Evolutionary conservation across 23 tunicate genomes (phyloP), one percentile per base, ranked within the genome.

Genomic region (Clavelina lepadiformis): DNA sequence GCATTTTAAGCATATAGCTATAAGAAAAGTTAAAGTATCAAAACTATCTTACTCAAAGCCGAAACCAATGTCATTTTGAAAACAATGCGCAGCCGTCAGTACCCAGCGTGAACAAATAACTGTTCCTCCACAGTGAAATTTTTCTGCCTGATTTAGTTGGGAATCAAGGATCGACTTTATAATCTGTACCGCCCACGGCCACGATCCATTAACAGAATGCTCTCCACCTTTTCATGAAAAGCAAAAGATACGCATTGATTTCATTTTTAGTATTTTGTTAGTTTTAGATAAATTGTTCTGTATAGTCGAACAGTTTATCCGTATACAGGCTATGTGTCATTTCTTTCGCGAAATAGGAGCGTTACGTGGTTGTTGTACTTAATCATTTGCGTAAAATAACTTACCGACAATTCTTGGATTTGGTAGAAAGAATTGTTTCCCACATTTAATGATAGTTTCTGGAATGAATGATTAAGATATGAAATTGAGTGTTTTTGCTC

Each of bases 61-160:
- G 22, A 66, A 46, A 3, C 6, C n/a, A n/a, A 11, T 58, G 6
- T 52, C 64, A 29, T 37, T 38, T 33, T 71, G 63, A 53, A 89
- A 89, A 51, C 97, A 89, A 65, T 89, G 97, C 27, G 97, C 82
- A 5, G 97, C 97, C 5, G 97, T 81, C 4, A 89, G 41, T 33
- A 89, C 54, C 97, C 97, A 89, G 22, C 50, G 74, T 13, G 56
- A 29, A 53, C 97, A 89, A 3, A 89, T 70, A 38, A 89, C 38
- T 6, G 97, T 75, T 51, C 97, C 97, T 0, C 97, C 85, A 51
- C 97, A 89, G 20, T 73, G 75, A 28, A 70, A 46, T 18, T 3
- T 58, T 46, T 61, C 29, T 15, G 30, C 55, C 2, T 23, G 13
- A 8, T n/a, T 3, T 33, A 35, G 5, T 7, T 45, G 28, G 5